Conservation (phyloP, 2,888 invertebrate species). For the Erebia aethiops region DNA sequence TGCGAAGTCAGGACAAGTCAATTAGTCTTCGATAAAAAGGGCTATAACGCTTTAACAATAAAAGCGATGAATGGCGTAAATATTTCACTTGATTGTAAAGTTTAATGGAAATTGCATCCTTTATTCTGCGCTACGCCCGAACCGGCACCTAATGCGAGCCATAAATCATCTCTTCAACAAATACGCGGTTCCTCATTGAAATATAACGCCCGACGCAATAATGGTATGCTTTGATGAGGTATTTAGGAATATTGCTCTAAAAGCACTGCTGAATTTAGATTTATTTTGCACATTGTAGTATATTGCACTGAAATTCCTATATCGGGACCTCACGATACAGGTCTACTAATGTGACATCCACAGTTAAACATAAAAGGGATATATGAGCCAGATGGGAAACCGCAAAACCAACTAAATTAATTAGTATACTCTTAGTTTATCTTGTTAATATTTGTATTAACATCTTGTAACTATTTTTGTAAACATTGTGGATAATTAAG, state of each 20-base stretch:
- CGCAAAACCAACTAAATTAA: no score
- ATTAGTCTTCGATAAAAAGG: not conserved
- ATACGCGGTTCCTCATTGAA: slow-evolving; percentile 23
- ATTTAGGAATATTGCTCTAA: slow-evolving; percentile 16
- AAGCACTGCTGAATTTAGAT: not conserved
- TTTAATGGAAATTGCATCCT: slow-evolving; percentile 27
- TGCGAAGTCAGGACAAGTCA: not conserved
- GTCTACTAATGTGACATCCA: no score
- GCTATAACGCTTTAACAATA: slow-evolving; percentile 2
- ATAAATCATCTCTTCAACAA: slow-evolving; percentile 29
- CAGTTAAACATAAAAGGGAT: no score
- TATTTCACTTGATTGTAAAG: slow-evolving; percentile 19
- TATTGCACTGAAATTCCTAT: no score
- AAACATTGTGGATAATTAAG: no score
- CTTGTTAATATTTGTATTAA: no score
- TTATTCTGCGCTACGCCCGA: slow-evolving; percentile 13
- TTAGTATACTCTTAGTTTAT: no score
- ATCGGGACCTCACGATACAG: no score
- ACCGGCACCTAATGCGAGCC: slow-evolving; percentile 23
- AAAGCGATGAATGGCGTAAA: slow-evolving; percentile 11
- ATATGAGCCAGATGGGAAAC: no score
- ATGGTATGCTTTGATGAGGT: slow-evolving; percentile 23
- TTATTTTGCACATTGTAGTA: not conserved
- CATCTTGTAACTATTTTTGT: no score
- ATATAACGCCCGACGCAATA: slow-evolving; percentile 20